Percentiles rank a stretch among this genome's conserved stretches.
phyloP scores from a whole-genome alignment of 1,140 invertebrate species.

The Phortica variegata region DNA sequence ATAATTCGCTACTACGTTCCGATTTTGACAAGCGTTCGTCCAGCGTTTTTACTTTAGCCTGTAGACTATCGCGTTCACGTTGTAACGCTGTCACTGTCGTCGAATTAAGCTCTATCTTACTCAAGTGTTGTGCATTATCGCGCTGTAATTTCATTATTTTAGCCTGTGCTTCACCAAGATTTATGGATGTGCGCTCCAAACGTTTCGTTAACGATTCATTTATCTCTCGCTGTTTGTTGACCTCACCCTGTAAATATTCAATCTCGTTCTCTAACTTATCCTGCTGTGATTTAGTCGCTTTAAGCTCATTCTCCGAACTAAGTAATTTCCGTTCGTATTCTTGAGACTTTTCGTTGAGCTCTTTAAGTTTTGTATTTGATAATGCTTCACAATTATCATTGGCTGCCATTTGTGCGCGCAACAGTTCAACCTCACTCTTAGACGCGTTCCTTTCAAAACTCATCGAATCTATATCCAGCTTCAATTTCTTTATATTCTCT shows the following conservation, averaged over 20 bases:
- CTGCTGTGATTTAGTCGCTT: neutral
- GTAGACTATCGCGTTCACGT: slow-evolving; percentile 16
- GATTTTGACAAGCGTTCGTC: slow-evolving; percentile 9
- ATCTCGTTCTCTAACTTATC: slow-evolving; percentile 1
- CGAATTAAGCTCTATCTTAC: too few relatives aligned
- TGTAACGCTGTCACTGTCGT: too few relatives aligned
- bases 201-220: slow-evolving; percentile 14
- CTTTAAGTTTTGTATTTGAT: too few relatives aligned
- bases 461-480: too few relatives aligned
- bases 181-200: slow-evolving; percentile 25
- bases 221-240: slow-evolving; percentile 12
- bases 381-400: too few relatives aligned
- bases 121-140: slow-evolving; percentile 3
- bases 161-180: slow-evolving; percentile 22
- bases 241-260: slow-evolving; percentile 6
- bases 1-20: slow-evolving; percentile 12
- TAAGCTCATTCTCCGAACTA: slow-evolving; percentile 6
- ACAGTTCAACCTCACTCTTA: neutral
- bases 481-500: too few relatives aligned
- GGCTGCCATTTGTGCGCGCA: too few relatives aligned
- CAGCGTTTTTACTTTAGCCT: slow-evolving; percentile 7
- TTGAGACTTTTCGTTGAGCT: slow-evolving; percentile 11
- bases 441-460: too few relatives aligned
- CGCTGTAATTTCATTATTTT: slow-evolving; percentile 19
- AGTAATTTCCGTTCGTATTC: slow-evolving; percentile 4